These are phyloP conservation scores for Pseudoatta argentina DNA, from an alignment of 1,140 invertebrate genomes.

Conservation along the genomic window DNA sequence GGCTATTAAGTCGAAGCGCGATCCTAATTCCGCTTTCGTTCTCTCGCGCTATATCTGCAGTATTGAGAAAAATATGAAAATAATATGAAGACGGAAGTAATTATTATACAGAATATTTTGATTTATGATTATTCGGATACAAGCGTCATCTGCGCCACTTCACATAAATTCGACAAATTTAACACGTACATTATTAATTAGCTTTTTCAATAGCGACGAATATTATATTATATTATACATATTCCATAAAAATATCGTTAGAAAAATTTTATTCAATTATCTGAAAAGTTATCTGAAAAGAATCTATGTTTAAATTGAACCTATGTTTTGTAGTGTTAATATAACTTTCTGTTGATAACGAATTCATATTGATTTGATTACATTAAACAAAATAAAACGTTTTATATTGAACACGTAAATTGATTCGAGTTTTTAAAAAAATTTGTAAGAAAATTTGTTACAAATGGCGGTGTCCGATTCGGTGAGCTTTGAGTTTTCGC, in stretches of 20 bases:
- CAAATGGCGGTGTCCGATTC: neutral
- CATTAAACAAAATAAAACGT: neutral
- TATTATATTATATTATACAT: neutral
- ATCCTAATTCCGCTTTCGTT: constrained; percentile 25
- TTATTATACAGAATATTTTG: neutral
- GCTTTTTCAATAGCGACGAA: neutral
- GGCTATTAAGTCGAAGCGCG: constrained; percentile 1
- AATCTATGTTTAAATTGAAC: neutral
- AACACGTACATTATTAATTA: neutral
- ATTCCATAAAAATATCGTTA: constrained; percentile 10
- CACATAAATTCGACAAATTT: constrained; percentile 29
- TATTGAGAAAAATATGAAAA: constrained; percentile 19
- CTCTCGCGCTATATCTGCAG: neutral
- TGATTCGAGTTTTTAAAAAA: neutral
- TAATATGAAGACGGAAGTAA: neutral
- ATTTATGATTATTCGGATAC: constrained; percentile 18
- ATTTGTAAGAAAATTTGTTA: neutral
- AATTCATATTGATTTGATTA: neutral
- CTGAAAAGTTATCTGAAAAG: neutral
- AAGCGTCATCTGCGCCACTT: constrained; percentile 5
- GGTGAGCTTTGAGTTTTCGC: constrained; percentile 21
- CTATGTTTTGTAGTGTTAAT: neutral
- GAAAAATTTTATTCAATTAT: neutral
- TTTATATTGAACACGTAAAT: neutral
- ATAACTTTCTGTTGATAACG: neutral